Base-by-base conservation (phyloP, 2,888 invertebrate genomes). In the Nemoura dubitans region DNA sequence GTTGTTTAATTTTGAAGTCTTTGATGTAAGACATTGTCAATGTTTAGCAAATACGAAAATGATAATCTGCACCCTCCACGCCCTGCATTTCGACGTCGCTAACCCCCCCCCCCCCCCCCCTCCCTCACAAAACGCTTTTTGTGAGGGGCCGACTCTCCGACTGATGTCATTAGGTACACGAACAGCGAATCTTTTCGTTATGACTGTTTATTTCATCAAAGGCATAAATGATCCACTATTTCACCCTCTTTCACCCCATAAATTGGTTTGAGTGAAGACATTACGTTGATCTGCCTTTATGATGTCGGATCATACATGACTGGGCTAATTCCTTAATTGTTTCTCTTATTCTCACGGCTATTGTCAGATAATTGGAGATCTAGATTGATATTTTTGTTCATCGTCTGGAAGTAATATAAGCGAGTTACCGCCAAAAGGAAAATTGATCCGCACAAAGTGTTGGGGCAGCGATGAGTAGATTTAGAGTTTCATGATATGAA, bases 221-320 rank as follows among this genome's bases (percentile, higher is more conserved):
- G 59, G 59, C 14, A 59, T 59, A 59, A 59, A 59, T 21, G 59
- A 59, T 59, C 59, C 21, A 59, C 59, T 21, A 59, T 59, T 59
- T 59, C 59, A 59, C 59, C 59, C 59, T 59, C 59, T 59, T 59
- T 21, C 21, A 7, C 59, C 59, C 59, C 59, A 59, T 3, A 59
- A 59, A 59, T 59, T 59, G 59, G 21, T 59, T 59, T 14, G 14
- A 59, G 59, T 59, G 59, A 59, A 59, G 59, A 59, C 59, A 59
- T 59, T 59, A 59, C 59, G 59, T 59, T 59, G 59, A 59, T 59
- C 59, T 59, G 59, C 16, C 59, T 59, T 59, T 59, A 59, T 59
- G 59, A 59, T 59, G 59, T 7, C 21, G 2, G 14, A 59, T 59
- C 59, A 59, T 59, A 59, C 59, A 59, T 59, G 59, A 59, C 59